Conservation (phyloP, 1,140 invertebrate genomes). For the Fopius arisanus region DNA sequence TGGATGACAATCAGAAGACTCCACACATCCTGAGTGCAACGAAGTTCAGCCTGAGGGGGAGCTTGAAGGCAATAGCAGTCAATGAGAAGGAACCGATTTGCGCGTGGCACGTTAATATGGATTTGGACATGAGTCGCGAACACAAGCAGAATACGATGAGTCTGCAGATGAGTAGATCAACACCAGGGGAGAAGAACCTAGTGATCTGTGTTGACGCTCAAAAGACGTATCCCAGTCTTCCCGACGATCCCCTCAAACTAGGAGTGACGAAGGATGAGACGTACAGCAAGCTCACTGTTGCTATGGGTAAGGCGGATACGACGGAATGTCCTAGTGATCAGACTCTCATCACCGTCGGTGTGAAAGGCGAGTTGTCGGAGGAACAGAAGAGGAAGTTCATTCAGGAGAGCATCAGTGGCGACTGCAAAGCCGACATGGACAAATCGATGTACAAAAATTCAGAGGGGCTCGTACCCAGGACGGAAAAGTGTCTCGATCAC, state of each 20-base stretch:
- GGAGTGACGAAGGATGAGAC: constrained; percentile 41
- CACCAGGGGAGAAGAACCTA: constrained; percentile 49
- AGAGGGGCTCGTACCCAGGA: constrained; percentile 38
- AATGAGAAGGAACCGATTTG: constrained; percentile 38
- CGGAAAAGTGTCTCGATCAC: constrained; percentile 42
- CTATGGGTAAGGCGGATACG: constrained; percentile 46
- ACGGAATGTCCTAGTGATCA: constrained; percentile 44
- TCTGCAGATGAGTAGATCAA: constrained; percentile 46
- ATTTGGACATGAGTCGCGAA: constrained; percentile 48
- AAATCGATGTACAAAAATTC: constrained; percentile 36
- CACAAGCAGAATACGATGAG: constrained; percentile 46
- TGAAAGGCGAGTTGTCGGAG: constrained; percentile 42
- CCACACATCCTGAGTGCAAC: constrained; percentile 21
- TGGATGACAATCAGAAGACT: constrained; percentile 11
- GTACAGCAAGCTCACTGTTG: constrained; percentile 45
- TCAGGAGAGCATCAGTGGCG: constrained; percentile 22
- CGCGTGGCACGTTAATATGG: constrained; percentile 41
- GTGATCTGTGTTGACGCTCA: constrained; percentile 55
- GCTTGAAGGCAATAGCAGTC: constrained; percentile 39
- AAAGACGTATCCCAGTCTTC: constrained; percentile 42
- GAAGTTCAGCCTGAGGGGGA: constrained; percentile 41
- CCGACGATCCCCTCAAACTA: constrained; percentile 32
- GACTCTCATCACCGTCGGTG: constrained; percentile 33
- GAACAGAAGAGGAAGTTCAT: constrained; percentile 43
- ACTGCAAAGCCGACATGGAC: constrained; percentile 39